phyloP scores from a whole-genome alignment of 2,113 vertebrate genomes.

The Hippotragus niger region DNA sequence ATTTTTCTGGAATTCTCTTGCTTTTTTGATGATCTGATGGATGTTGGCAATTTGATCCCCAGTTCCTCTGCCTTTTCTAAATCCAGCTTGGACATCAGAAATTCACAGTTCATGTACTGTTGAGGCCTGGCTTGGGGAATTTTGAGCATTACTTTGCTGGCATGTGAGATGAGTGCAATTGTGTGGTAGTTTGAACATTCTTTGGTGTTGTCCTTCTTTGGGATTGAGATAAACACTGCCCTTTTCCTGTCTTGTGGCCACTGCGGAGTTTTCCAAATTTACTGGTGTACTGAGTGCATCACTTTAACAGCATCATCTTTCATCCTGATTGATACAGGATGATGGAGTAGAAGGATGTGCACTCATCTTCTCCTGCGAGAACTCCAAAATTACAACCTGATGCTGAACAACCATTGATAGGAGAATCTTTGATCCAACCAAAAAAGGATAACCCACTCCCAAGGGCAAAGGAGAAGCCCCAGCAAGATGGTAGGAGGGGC shows the following conservation, averaged over 20 bases:
- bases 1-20: neutral
- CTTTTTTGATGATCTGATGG: neutral
- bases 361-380: neutral
- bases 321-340: neutral
- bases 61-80: neutral
- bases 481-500: neutral
- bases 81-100: neutral
- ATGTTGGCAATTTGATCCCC: neutral
- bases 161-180: neutral
- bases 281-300: neutral
- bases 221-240: neutral
- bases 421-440: neutral
- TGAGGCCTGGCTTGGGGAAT: neutral
- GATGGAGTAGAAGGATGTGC: neutral
- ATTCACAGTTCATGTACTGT: neutral
- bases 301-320: neutral
- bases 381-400: neutral
- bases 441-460: neutral
- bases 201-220: neutral
- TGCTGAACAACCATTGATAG: neutral
- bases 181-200: neutral
- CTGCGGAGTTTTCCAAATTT: neutral
- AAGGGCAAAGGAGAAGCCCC: neutral
- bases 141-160: neutral
- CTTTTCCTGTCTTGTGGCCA: neutral